Evolutionary conservation across 2,888 invertebrate genomes (phyloP).

Genomic region (Ophioninae sp.): DNA sequence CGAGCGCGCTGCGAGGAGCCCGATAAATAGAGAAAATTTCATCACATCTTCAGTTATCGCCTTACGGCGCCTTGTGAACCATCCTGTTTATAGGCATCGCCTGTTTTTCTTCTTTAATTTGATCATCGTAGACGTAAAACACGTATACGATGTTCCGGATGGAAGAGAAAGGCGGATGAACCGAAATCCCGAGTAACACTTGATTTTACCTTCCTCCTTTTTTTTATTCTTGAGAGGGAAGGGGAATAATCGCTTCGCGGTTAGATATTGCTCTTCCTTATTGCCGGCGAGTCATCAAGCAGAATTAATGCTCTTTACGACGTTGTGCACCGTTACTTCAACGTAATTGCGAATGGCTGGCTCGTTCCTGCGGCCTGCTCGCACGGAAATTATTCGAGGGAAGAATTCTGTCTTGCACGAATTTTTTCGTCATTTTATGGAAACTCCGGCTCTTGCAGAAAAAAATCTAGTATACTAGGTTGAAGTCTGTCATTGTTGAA

Average conservation of each 20-base stretch:
- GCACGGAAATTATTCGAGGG: background rate
- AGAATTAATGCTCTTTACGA: conserved; percentile 59
- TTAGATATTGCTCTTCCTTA: conserved; percentile 67
- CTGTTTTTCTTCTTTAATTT: conserved; percentile 24
- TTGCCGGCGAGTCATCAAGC: conserved; percentile 56
- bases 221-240: conserved; percentile 16
- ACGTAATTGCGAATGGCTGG: conserved; percentile 34
- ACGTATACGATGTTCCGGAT: conserved; percentile 41
- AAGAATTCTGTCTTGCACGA: conserved; percentile 1
- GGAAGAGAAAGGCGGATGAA: conserved; percentile 48
- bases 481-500: background rate
- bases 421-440: background rate
- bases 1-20: conserved; percentile 45
- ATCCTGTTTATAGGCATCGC: conserved; percentile 26
- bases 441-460: background rate
- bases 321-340: conserved; percentile 36
- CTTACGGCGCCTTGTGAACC: conserved; percentile 33
- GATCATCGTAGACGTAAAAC: conserved; percentile 37
- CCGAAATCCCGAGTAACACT: conserved; percentile 41
- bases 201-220: conserved; percentile 4
- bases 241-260: conserved; percentile 56
- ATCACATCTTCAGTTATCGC: conserved; percentile 54
- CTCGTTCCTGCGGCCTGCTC: background rate
- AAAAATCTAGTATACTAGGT: background rate
- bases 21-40: conserved; percentile 66